Conservation (phyloP, 2,888 invertebrate species). For the Leucozona laternaria region DNA sequence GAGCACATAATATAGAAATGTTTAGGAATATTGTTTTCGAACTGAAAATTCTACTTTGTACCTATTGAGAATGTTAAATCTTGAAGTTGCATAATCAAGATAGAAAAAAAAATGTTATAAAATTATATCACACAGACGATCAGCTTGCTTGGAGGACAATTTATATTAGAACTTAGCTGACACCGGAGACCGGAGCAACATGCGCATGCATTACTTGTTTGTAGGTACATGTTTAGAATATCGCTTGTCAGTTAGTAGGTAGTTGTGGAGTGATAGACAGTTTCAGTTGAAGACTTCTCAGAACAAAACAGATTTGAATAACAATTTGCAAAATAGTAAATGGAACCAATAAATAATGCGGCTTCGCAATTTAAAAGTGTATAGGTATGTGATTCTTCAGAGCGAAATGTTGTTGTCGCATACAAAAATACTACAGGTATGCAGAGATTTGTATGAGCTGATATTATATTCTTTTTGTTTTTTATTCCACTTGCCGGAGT, state of each 20-base stretch:
- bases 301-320: constrained; percentile 5
- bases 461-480: no score
- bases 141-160: not conserved
- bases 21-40: not conserved
- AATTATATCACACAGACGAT: not conserved
- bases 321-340: not conserved
- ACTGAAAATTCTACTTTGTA: not conserved
- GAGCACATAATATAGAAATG: not conserved
- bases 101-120: not conserved
- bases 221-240: not conserved
- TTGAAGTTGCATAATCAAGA: not conserved
- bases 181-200: not conserved
- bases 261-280: constrained; percentile 4
- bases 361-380: not conserved
- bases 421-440: no score
- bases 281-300: constrained; percentile 20
- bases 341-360: not conserved
- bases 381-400: not conserved
- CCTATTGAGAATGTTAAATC: not conserved
- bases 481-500: no score
- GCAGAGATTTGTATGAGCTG: no score
- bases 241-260: not conserved
- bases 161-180: constrained; percentile 27
- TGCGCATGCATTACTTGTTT: not conserved
- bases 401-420: no score